Percentiles rank a stretch among this genome's conserved stretches.
Evolutionary conservation across 2,888 invertebrate species (phyloP).

Genomic region (Dasypogon diadema): DNA sequence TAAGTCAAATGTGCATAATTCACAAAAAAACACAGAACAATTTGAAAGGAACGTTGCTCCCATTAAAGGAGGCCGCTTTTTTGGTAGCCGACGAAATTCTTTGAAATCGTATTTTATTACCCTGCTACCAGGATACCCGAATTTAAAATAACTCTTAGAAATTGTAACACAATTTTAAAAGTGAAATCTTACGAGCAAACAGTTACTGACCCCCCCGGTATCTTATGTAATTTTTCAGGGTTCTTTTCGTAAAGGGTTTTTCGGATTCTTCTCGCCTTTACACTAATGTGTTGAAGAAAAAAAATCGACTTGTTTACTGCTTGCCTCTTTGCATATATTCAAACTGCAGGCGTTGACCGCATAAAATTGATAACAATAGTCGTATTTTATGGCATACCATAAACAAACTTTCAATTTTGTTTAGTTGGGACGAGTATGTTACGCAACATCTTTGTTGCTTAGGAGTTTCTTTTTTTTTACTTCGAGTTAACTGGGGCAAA

Average conservation of each 20-base stretch:
- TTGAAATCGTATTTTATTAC: slow-evolving; percentile 3
- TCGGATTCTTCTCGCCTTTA: background rate
- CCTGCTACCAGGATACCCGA: slow-evolving; percentile 9
- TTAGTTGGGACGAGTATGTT: background rate
- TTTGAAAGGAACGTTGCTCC: background rate
- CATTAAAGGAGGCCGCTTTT: slow-evolving; percentile 14
- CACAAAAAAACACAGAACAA: too few relatives aligned
- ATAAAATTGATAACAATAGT: slow-evolving; percentile 38
- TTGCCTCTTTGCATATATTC: background rate
- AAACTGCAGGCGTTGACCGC: slow-evolving; percentile 32
- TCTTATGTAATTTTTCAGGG: slow-evolving; percentile 6
- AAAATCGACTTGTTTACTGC: background rate
- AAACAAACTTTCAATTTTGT: slow-evolving; percentile 43
- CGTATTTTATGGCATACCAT: slow-evolving; percentile 17
- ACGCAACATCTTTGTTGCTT: background rate
- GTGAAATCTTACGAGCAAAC: slow-evolving; percentile 5
- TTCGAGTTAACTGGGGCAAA: too few relatives aligned
- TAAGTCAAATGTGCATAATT: too few relatives aligned
- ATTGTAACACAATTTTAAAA: slow-evolving; percentile 18
- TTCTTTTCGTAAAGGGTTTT: too few relatives aligned
- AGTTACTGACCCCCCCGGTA: background rate
- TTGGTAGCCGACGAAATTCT: background rate
- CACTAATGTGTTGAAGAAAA: slow-evolving; percentile 6
- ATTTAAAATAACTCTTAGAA: background rate
- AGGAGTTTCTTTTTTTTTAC: too few relatives aligned